Base-by-base conservation (phyloP, 2,797 vertebrate genomes). In the Gymnopithys bicolor region DNA sequence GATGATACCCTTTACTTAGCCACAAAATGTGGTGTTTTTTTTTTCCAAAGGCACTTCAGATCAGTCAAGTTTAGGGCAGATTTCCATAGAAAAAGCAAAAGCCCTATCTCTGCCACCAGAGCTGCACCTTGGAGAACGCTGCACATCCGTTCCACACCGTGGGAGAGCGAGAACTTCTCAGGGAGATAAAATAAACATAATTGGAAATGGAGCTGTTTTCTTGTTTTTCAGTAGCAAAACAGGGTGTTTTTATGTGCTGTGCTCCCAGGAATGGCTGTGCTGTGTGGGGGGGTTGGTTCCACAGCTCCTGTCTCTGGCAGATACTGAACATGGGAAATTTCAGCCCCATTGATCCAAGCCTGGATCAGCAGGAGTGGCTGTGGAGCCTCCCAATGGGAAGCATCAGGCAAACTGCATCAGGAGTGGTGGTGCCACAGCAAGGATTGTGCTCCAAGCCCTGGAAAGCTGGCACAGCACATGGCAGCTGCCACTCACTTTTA, bases 301-400 rank as follows among this genome's bases (percentile, higher is more conserved):
- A 28, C 76, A 75, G 67, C 91, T 88, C n/a, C 94, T 95, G 95
- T 93, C 84, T 69, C 70, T 22, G 86, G 95, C 86, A 89, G 93
- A 94, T 84, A 94, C 86, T 86, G 89, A 94, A 89, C 77, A 77
- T 56, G 93, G 92, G 91, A 59, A 93, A 84, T 93, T 82, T 87
- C 90, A 95, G 88, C 80, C 86, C 83, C 37, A 46, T 35, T 79
- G 93, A 78, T 82, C 69, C 19, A 1, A 84, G 88, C 48, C 90
- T 89, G 93, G 93, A 62, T 32, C 94, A 82, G 62, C 39, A 10
- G 8, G 13, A 75, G 79, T 7, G 58, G 39, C 59, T 81, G 55
- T 6, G 0, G 79, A 90, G 83, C 63, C 77, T 96, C 93, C 94
- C 32, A 35, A 32, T 77, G 95, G 77, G 96, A 89, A 92, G 93